phyloP scores from a whole-genome alignment of 1,140 invertebrate species.

The Diachasmimorpha longicaudata region DNA sequence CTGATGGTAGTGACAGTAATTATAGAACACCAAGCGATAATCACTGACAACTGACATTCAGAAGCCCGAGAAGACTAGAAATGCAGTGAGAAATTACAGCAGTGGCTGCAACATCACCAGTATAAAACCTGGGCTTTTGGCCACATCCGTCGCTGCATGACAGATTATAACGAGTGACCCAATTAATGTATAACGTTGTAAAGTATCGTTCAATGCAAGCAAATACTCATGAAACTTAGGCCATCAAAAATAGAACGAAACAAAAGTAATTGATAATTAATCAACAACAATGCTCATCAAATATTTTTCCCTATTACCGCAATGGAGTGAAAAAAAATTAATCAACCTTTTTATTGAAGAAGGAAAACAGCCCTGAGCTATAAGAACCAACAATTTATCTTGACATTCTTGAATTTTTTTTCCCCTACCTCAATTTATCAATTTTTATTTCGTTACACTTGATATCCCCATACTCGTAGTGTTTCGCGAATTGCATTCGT shows the following conservation, averaged over 20 bases:
- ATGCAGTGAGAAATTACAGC: not conserved
- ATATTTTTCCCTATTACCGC: no score
- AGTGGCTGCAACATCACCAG: not conserved
- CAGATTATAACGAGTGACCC: conserved; percentile 51
- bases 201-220: conserved; percentile 14
- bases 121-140: conserved; percentile 25
- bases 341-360: no score
- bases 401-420: not conserved
- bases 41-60: not conserved
- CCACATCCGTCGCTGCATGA: conserved; percentile 37
- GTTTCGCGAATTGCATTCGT: not conserved
- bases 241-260: conserved; percentile 1
- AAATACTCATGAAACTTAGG: no score
- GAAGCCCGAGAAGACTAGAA: not conserved
- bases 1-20: conserved; percentile 10
- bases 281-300: no score
- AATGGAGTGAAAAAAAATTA: no score
- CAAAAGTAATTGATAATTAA: no score
- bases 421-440: not conserved
- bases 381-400: no score
- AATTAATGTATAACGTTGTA: conserved; percentile 42
- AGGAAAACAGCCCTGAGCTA: no score
- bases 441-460: conserved; percentile 32
- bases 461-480: conserved; percentile 14
- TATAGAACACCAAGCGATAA: conserved; percentile 20